Conservation (phyloP, 2,797 vertebrate species). For the Pristis pectinata region DNA sequence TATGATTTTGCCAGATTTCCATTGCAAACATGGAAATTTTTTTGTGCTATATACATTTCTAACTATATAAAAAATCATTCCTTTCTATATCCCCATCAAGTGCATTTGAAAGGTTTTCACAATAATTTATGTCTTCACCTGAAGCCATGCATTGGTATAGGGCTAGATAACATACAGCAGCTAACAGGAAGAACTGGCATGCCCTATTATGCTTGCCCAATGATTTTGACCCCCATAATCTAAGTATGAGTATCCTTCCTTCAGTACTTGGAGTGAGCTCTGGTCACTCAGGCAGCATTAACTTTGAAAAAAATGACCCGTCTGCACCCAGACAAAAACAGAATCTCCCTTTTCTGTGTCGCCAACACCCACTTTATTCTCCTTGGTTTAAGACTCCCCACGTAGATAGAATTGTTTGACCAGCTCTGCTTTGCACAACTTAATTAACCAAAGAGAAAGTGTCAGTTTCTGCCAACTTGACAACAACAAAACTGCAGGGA, state of each 20-base stretch:
- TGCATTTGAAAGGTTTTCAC: neutral
- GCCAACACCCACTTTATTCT: conserved; percentile 73
- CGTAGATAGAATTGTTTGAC: conserved; percentile 86
- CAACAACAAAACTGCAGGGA: conserved; percentile 62
- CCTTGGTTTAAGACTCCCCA: conserved; percentile 81
- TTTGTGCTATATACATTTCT: neutral
- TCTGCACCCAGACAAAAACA: conserved; percentile 87
- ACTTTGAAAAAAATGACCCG: conserved; percentile 96
- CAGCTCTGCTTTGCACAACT: conserved; percentile 94
- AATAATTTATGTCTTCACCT: neutral
- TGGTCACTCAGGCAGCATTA: conserved; percentile 86
- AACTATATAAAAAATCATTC: neutral
- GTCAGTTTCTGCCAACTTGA: conserved; percentile 79
- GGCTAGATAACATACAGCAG: neutral
- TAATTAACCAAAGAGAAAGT: conserved; percentile 96
- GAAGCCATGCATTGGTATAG: neutral
- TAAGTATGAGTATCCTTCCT: conserved; percentile 23
- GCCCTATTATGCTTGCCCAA: conserved; percentile 8
- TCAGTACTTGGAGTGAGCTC: conserved; percentile 47
- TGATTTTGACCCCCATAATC: conserved; percentile 10
- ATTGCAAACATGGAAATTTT: neutral
- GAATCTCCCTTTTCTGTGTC: conserved; percentile 77
- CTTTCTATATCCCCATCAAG: neutral
- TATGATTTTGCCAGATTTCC: neutral
- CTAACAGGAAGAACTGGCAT: neutral